These are phyloP conservation scores for Morpho achilles DNA, from an alignment of 2,888 invertebrate genomes.

Conservation along the genomic window DNA sequence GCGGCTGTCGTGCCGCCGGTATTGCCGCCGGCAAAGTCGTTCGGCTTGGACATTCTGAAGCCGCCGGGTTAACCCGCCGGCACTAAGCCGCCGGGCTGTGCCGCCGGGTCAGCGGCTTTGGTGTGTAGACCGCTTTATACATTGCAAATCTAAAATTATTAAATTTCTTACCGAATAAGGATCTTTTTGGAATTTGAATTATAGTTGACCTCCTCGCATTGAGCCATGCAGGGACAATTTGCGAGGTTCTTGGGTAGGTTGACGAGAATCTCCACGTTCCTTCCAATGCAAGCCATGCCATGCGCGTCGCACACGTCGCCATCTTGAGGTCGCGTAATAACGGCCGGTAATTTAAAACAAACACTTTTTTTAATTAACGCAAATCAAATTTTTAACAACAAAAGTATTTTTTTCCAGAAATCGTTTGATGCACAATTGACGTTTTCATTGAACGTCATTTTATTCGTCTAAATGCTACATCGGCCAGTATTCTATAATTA, in stretches of 20 bases:
- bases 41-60: too few species aligned
- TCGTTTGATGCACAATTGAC: too few species aligned
- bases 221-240: constrained; percentile 70
- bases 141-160: neutral
- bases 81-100: too few species aligned
- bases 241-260: constrained; percentile 72
- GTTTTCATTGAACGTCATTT: too few species aligned
- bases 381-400: neutral
- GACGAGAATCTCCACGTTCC: constrained; percentile 72
- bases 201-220: constrained; percentile 73
- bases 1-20: too few species aligned
- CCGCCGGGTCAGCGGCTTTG: too few species aligned
- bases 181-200: constrained; percentile 72
- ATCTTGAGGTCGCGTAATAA: constrained; percentile 44
- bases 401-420: too few species aligned
- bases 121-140: too few species aligned
- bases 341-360: constrained; percentile 7
- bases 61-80: too few species aligned
- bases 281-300: constrained; percentile 76
- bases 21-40: too few species aligned
- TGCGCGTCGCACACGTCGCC: constrained; percentile 71
- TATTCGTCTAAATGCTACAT: too few species aligned
- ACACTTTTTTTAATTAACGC: neutral
- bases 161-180: constrained; percentile 56
- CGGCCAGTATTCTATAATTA: too few species aligned